Conservation (phyloP, 2,797 vertebrate genomes). For the Galaxias olidus region DNA sequence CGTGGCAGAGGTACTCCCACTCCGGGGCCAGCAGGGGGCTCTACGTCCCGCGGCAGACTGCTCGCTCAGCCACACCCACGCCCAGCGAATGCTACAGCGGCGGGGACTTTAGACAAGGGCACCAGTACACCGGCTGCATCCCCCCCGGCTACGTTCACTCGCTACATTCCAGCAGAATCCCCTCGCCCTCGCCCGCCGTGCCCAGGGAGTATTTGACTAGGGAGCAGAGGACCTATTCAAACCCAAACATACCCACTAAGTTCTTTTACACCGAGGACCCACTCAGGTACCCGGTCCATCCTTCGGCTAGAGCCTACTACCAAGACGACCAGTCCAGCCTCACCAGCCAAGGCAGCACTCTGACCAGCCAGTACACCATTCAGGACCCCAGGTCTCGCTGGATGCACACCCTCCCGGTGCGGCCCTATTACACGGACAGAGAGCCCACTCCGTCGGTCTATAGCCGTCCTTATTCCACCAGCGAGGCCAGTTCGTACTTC, state of each 20-base stretch:
- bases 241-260: conserved; percentile 84
- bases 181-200: conserved; percentile 77
- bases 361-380: conserved; percentile 64
- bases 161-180: conserved; percentile 71
- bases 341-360: conserved; percentile 74
- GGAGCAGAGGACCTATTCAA: conserved; percentile 82
- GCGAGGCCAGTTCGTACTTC: conserved; percentile 81
- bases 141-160: conserved; percentile 80
- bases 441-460: conserved; percentile 66
- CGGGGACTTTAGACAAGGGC: conserved; percentile 80
- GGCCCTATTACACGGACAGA: conserved; percentile 78
- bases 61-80: conserved; percentile 85
- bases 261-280: conserved; percentile 91
- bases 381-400: conserved; percentile 77
- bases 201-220: conserved; percentile 72
- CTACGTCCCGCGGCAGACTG: conserved; percentile 79
- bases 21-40: conserved; percentile 79
- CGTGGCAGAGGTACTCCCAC: conserved; percentile 78
- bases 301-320: conserved; percentile 74
- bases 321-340: conserved; percentile 78
- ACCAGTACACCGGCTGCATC: conserved; percentile 74
- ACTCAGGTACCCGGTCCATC: conserved; percentile 74
- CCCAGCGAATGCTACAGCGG: conserved; percentile 89
- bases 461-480: conserved; percentile 77
- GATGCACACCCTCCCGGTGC: conserved; percentile 75